Base-by-base conservation (phyloP, 2,888 invertebrate genomes). In the Xylophagus ater region DNA sequence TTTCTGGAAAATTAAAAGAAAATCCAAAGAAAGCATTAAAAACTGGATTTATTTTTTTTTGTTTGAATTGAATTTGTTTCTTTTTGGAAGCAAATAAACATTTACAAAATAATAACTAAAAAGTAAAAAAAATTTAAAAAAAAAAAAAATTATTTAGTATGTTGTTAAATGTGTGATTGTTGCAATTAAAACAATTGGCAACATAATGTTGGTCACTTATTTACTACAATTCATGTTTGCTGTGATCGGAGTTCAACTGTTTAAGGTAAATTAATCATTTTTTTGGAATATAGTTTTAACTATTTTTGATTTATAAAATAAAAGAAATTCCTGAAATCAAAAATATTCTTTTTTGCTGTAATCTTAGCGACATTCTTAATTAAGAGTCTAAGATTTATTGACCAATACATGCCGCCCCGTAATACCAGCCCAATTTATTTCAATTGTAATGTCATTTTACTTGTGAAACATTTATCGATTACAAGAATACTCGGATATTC, bases 191-290 rank as follows among this genome's bases (percentile, higher is more conserved):
- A 94, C 93, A 65, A 94, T 94, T 76, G 96, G 96, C 71, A 97
- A 97, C 81, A 97, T 97, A 72, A 93, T 97, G 85, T 80, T 98
- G 81, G 97, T 98, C 73, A 97, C 97, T 68, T 93, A 93, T 78
- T 87, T 98, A 69, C 88, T 98, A 69, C 90, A 96, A 81, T 98
- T 98, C 80, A 97, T 98, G 96, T 98, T 98, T 72, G 96, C 97
- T 73, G 96, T 96, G 69, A 97, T 98, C 71, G 97, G 97, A 74
- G 97, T 98, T 69, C 97, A 98, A 76, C 82, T 98, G 58, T 98
- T 98, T 78, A 97, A 98, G 63, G 63, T 62, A 62, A 62, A 55
- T 42, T 26, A n/a, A n/a, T n/a, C n/a, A n/a, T n/a, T n/a, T n/a
- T n/a, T n/a, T n/a, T n/a, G n/a, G n/a, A n/a, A n/a, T n/a, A n/a